These are phyloP conservation scores for Ailurus styani DNA, from an alignment of 2,113 vertebrate species.

Conservation along the genomic window DNA sequence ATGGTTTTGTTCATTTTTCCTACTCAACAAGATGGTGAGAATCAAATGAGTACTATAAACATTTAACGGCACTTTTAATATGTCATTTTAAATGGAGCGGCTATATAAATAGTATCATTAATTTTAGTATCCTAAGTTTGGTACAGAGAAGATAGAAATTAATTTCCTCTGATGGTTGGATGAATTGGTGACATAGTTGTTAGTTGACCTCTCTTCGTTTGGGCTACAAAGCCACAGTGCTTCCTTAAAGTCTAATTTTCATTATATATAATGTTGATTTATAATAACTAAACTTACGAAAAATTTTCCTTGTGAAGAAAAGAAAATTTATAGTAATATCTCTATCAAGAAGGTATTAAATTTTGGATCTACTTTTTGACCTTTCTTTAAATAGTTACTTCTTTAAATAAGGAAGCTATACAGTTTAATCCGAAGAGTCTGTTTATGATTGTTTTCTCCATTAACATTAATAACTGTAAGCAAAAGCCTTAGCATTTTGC, in stretches of 20 bases:
- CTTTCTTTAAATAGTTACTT: slow-evolving; percentile 50
- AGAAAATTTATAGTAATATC: not conserved
- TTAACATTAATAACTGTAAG: not conserved
- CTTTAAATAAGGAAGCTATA: slow-evolving; percentile 59
- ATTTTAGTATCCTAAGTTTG: not conserved
- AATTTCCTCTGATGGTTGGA: not conserved
- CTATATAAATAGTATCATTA: not conserved
- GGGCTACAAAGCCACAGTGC: not conserved
- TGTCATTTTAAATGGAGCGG: not conserved
- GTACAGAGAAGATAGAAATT: not conserved
- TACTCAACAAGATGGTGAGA: not conserved
- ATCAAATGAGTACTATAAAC: not conserved
- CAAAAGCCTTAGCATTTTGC: not conserved
- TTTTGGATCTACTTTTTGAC: not conserved
- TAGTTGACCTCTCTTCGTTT: not conserved
- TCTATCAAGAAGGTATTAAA: not conserved
- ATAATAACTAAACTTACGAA: not conserved
- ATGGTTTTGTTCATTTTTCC: not conserved
- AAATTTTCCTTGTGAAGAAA: not conserved
- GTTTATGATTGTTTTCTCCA: not conserved
- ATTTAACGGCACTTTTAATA: not conserved
- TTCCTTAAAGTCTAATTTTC: slow-evolving; percentile 10
- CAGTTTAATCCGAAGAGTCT: not conserved
- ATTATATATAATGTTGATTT: not conserved
- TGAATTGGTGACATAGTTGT: not conserved